Conservation (phyloP, 2,888 invertebrate species). For the Eutolmus rufibarbis region DNA sequence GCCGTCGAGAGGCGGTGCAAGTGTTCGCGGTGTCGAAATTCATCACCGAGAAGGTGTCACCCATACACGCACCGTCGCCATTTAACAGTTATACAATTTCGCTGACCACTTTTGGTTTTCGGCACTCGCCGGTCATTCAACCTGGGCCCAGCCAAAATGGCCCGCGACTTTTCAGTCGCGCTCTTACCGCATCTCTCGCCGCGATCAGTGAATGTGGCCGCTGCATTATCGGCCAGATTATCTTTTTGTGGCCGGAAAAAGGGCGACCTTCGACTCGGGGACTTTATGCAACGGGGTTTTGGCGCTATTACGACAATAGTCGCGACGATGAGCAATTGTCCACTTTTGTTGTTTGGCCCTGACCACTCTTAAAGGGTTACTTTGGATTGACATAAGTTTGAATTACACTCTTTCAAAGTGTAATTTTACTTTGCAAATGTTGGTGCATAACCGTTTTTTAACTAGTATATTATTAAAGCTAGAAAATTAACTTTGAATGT, state of each 20-base stretch:
- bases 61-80: background rate
- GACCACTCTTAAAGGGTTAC: background rate
- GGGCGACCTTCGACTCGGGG: background rate
- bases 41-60: background rate
- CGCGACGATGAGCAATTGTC: background rate
- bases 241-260: background rate
- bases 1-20: background rate
- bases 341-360: background rate
- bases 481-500: too few relatives aligned
- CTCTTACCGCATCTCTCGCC: background rate
- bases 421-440: too few relatives aligned
- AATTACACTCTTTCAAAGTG: too few relatives aligned
- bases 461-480: too few relatives aligned
- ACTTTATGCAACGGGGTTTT: background rate
- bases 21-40: background rate
- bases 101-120: conserved; percentile 53
- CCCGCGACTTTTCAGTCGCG: background rate
- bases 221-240: background rate
- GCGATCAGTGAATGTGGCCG: background rate
- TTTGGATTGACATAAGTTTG: too few relatives aligned
- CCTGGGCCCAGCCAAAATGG: background rate
- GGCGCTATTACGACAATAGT: background rate
- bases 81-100: conserved; percentile 53
- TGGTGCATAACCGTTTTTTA: too few relatives aligned
- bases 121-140: conserved; percentile 39